Conservation (phyloP, 2,888 invertebrate genomes). For the Spilarctia lutea region DNA sequence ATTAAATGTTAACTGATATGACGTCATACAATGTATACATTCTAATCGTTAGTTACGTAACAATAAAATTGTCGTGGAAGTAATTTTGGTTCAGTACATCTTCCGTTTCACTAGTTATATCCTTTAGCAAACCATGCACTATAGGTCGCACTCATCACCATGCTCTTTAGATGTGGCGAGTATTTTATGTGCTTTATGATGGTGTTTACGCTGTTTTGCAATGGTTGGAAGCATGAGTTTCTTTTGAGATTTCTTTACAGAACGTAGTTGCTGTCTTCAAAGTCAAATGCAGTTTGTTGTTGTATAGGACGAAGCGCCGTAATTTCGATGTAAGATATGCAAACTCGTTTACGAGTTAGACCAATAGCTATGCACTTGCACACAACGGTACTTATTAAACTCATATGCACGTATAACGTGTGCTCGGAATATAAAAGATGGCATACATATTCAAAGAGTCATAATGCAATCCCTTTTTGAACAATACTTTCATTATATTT, state of each 20-base stretch:
- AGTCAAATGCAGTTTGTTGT: slow-evolving; percentile 85
- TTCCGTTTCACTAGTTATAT: slow-evolving; percentile 46
- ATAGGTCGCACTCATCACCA: slow-evolving; percentile 58
- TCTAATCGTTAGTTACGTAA: slow-evolving; percentile 29
- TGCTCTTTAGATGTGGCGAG: slow-evolving; percentile 53
- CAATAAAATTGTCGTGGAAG: slow-evolving; percentile 39
- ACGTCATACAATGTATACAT: slow-evolving; percentile 26
- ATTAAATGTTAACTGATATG: slow-evolving; percentile 37
- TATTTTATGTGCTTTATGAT: slow-evolving; percentile 55
- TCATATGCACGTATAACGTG: slow-evolving; percentile 69
- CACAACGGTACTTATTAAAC: slow-evolving; percentile 72
- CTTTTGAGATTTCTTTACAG: slow-evolving; percentile 52
- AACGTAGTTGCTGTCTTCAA: slow-evolving; percentile 52
- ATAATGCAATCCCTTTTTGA: slow-evolving; percentile 60
- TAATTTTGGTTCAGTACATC: slow-evolving; percentile 39
- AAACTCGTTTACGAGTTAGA: slow-evolving; percentile 73
- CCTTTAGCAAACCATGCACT: slow-evolving; percentile 49
- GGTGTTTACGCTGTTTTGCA: slow-evolving; percentile 59
- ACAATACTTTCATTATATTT: slow-evolving; percentile 55
- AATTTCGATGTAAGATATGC: slow-evolving; percentile 71
- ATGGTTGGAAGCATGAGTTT: slow-evolving; percentile 64
- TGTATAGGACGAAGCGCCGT: slow-evolving; percentile 69
- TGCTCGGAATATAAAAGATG: slow-evolving; percentile 64
- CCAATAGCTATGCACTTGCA: slow-evolving; percentile 78
- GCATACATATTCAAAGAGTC: slow-evolving; percentile 68